These are phyloP conservation scores for Drosophila nikananu DNA, from an alignment of 1,140 invertebrate genomes.

Conservation along the genomic window DNA sequence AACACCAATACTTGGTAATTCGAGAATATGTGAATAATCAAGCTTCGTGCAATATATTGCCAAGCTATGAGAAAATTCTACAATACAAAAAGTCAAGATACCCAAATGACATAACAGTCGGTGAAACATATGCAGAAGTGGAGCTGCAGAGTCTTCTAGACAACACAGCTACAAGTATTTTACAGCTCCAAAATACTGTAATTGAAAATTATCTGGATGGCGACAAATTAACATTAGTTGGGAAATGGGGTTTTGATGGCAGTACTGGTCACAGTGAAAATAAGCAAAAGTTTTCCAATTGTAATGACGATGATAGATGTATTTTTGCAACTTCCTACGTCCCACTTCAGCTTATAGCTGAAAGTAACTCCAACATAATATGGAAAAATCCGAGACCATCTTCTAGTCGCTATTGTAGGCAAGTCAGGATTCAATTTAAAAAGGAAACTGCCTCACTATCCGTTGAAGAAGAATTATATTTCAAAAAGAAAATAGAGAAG, in stretches of 20 bases:
- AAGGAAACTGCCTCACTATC: conserved; percentile 24
- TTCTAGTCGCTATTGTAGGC: conserved; percentile 28
- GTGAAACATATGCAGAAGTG: neutral
- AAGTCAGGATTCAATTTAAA: conserved; percentile 40
- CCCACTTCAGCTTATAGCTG: neutral
- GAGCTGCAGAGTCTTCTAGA: neutral
- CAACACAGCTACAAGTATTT: neutral
- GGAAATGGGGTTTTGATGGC: neutral
- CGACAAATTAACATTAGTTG: neutral
- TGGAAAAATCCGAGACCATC: conserved; percentile 47
- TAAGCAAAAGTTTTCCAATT: neutral
- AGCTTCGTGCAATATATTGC: too few species aligned
- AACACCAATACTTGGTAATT: too few species aligned
- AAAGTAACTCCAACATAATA: conserved; percentile 19
- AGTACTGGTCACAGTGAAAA: neutral
- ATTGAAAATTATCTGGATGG: neutral
- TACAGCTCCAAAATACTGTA: neutral
- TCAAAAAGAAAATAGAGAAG: conserved; percentile 30
- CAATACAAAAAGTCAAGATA: too few species aligned
- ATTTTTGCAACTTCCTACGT: neutral
- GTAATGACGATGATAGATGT: neutral
- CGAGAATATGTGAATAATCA: too few species aligned
- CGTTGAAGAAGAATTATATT: conserved; percentile 15
- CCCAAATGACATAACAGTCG: neutral
- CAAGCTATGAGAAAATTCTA: too few species aligned